Percentiles rank a stretch among this genome's conserved stretches.
Evolutionary conservation across 1,140 invertebrate genomes (phyloP).

Genomic region (Zaprionus africanus): DNA sequence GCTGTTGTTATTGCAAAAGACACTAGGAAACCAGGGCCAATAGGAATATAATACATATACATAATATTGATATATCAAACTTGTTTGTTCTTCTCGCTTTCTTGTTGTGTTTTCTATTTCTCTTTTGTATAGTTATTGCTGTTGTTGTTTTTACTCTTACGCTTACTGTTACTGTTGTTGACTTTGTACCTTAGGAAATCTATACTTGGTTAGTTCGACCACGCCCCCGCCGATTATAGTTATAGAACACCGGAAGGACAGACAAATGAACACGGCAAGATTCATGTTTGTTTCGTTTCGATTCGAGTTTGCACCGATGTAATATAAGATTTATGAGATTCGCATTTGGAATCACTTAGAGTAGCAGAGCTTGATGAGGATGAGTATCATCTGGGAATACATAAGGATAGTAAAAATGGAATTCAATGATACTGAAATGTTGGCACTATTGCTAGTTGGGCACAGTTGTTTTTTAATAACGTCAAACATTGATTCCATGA

Average conservation of each 20-base stretch:
- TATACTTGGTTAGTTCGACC: not conserved
- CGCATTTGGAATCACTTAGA: constrained; percentile 26
- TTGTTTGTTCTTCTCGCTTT: not conserved
- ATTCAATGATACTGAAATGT: constrained; percentile 1
- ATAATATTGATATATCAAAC: not conserved
- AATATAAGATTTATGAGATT: too few species aligned
- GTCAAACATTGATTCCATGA: constrained; percentile 91
- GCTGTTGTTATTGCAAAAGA: not conserved
- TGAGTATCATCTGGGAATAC: not conserved
- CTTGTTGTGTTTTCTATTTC: not conserved
- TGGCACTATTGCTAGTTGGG: constrained; percentile 1
- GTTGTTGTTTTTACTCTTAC: not conserved
- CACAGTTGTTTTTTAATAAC: constrained; percentile 85
- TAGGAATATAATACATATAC: constrained; percentile 19
- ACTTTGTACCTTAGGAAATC: constrained; percentile 1
- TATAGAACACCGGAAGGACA: not conserved
- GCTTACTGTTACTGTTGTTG: not conserved
- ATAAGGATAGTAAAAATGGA: constrained; percentile 7
- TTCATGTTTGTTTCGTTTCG: too few species aligned
- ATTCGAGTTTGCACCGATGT: too few species aligned
- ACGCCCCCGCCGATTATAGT: not conserved
- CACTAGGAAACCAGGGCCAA: not conserved
- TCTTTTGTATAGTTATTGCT: not conserved
- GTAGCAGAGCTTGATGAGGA: constrained; percentile 5
- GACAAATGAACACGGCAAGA: too few species aligned